Evolutionary conservation across 2,113 vertebrate species (phyloP).

Genomic region (Pedionomus torquatus): DNA sequence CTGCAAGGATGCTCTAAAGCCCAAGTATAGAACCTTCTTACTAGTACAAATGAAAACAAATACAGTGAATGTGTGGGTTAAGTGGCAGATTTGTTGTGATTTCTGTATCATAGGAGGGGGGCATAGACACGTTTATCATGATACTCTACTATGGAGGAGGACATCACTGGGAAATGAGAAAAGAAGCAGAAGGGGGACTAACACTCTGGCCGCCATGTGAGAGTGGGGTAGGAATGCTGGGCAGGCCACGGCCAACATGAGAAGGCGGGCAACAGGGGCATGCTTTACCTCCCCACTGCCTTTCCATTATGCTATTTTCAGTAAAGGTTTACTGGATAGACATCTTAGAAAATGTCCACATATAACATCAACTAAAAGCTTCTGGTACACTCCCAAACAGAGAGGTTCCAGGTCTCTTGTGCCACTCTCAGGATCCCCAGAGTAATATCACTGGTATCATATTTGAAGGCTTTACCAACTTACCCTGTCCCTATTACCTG

Average conservation of each 20-base stretch:
- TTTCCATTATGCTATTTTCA: not conserved
- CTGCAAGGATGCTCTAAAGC: not conserved
- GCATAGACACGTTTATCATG: not conserved
- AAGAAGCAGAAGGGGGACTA: not conserved
- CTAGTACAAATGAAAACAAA: not conserved
- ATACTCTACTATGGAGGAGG: not conserved
- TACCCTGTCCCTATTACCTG: not conserved
- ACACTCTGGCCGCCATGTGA: rapidly evolving
- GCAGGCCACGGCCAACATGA: not conserved
- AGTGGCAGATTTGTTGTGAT: not conserved
- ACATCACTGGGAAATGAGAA: not conserved
- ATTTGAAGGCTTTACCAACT: not conserved
- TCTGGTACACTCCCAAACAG: not conserved
- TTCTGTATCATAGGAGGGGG: not conserved
- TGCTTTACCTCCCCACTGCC: not conserved
- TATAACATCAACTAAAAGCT: not conserved
- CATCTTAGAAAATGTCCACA: not conserved
- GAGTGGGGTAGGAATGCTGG: not conserved
- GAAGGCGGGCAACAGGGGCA: not conserved
- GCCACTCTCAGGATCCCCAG: not conserved
- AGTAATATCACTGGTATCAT: not conserved
- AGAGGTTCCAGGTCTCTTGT: not conserved
- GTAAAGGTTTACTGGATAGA: not conserved
- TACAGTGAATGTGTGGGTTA: not conserved
- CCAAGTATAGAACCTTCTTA: not conserved